These are phyloP conservation scores for Halichoerus grypus DNA, from an alignment of 2,113 vertebrate genomes.

Conservation along the genomic window DNA sequence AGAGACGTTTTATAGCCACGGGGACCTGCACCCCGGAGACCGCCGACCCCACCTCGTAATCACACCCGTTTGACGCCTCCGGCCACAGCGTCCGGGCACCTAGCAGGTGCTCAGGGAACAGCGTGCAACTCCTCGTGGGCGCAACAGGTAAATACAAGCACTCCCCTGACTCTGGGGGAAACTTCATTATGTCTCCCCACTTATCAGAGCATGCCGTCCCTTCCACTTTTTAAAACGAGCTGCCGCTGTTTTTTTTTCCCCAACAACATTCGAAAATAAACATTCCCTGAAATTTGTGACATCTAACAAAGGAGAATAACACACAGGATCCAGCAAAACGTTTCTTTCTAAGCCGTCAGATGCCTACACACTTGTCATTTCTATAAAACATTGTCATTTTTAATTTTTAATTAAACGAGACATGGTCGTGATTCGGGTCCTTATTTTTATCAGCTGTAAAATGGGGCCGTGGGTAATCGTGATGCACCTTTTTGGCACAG, in stretches of 20 bases:
- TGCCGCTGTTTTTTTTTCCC: rapidly evolving
- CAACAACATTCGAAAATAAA: background rate
- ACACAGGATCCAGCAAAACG: background rate
- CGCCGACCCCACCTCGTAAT: rapidly evolving
- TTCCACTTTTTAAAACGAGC: background rate
- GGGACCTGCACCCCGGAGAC: background rate
- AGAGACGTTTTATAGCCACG: rapidly evolving
- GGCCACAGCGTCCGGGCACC: background rate
- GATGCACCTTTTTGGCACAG: no score
- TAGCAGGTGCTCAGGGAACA: background rate
- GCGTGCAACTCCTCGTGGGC: background rate
- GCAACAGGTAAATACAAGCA: background rate
- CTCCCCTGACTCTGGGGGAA: background rate
- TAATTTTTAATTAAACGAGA: background rate
- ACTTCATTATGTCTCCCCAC: rapidly evolving
- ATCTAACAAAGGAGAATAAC: rapidly evolving
- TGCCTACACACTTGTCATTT: rapidly evolving
- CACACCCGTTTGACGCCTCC: rapidly evolving
- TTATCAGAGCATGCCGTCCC: rapidly evolving
- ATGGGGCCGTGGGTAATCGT: rapidly evolving
- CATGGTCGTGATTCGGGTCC: rapidly evolving
- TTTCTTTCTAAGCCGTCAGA: background rate
- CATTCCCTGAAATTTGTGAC: background rate
- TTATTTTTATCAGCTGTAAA: no score
- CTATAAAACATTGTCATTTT: background rate